These are phyloP conservation scores for Trichoplusia ni DNA, from an alignment of 1,140 invertebrate species.

Conservation along the genomic window DNA sequence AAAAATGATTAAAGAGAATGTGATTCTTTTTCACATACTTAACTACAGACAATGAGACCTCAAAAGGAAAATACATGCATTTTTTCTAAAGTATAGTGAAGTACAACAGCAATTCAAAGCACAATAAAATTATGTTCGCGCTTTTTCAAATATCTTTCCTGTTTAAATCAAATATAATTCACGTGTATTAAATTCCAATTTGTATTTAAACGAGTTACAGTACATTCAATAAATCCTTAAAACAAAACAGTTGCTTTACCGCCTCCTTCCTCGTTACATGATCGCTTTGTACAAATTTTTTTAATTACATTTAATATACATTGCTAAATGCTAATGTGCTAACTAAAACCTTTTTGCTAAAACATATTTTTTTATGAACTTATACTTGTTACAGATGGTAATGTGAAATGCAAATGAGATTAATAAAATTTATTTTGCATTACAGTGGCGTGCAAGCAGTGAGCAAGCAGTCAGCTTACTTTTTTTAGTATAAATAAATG, in stretches of 20 bases:
- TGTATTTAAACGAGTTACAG: background rate
- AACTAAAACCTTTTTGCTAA: slow-evolving; percentile 13
- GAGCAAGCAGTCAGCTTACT: background rate
- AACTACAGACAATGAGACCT: too few species aligned
- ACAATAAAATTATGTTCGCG: too few species aligned
- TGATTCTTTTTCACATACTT: too few species aligned
- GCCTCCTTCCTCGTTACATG: slow-evolving; percentile 8
- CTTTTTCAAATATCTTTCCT: too few species aligned
- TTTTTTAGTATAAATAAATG: slow-evolving; percentile 13
- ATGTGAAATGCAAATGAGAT: slow-evolving; percentile 26
- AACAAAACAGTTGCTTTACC: slow-evolving; percentile 1
- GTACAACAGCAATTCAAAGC: too few species aligned
- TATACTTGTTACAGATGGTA: slow-evolving; percentile 20
- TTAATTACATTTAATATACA: slow-evolving; percentile 5
- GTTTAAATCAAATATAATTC: background rate
- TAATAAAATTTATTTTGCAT: slow-evolving; percentile 13
- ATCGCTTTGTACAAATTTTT: background rate
- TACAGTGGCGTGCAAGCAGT: slow-evolving; percentile 7
- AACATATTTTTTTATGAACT: slow-evolving; percentile 12
- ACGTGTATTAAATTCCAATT: background rate
- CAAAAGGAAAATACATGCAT: too few species aligned
- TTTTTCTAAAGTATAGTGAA: too few species aligned
- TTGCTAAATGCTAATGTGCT: slow-evolving; percentile 12
- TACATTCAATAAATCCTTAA: slow-evolving; percentile 8
- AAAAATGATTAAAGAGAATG: too few species aligned